Percentiles rank a stretch among this genome's conserved stretches.
Evolutionary conservation across 2,797 vertebrate species (phyloP).

Genomic region (Erpetoichthys calabaricus): DNA sequence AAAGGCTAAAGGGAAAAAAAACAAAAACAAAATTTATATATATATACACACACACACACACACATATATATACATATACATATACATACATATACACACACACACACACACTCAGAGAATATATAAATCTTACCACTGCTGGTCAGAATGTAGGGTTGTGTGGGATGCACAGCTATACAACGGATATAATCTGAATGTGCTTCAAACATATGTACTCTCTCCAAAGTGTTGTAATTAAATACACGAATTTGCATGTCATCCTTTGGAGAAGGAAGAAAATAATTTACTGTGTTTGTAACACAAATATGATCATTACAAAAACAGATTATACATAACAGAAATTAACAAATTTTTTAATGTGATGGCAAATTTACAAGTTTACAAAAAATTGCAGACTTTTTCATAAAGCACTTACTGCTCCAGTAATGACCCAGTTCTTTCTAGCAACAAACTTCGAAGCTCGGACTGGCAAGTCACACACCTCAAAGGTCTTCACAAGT

Average conservation of each 20-base stretch:
- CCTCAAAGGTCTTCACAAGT: conserved; percentile 95
- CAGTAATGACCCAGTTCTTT: conserved; percentile 96
- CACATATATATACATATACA: too few species aligned
- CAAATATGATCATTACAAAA: background rate
- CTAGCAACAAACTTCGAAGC: conserved; percentile 93
- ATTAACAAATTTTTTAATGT: background rate
- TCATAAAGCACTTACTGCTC: conserved; percentile 65
- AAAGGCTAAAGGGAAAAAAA: too few species aligned
- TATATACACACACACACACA: too few species aligned
- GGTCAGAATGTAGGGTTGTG: conserved; percentile 93
- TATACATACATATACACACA: too few species aligned
- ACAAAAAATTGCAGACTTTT: background rate
- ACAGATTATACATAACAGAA: background rate
- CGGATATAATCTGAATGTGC: conserved; percentile 95
- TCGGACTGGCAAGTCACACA: conserved; percentile 89
- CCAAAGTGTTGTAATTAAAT: conserved; percentile 95
- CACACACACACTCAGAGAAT: too few species aligned
- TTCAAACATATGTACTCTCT: conserved; percentile 95
- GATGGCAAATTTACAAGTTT: background rate
- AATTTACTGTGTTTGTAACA: background rate
- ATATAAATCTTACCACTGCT: conserved; percentile 69
- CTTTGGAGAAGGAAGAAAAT: conserved; percentile 34
- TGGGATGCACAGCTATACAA: conserved; percentile 94
- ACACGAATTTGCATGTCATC: conserved; percentile 98
- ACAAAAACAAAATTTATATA: too few species aligned